Base-by-base conservation (phyloP, 1,140 invertebrate species). In the Nebria ingens region DNA sequence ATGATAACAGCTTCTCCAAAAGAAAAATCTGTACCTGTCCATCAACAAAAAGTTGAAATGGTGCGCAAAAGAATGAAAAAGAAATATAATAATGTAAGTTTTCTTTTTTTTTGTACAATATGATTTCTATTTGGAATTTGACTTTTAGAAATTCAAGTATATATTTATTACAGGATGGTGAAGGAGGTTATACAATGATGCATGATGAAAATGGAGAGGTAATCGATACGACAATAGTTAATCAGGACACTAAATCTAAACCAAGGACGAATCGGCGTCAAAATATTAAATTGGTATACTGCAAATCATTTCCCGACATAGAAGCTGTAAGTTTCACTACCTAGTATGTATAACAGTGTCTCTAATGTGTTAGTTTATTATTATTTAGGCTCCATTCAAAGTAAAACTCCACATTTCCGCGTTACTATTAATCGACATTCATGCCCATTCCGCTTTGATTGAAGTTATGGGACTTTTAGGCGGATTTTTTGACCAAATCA, bases 381-480 rank as follows among this genome's bases (percentile, higher is more conserved):
- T 52, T 34, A 67, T 68, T 22, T 59, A 85, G 82, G 77, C 82
- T 56, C 82, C 84, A 51, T 86, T 79, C 63, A 62, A 59, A 25
- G 74, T 86, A 2, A 71, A 72, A 21, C 62, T 87, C 38, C 65
- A 76, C 51, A 70, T 80, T 55, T 76, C 78, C 2, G 76, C 80
- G 0, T 68, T 87, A 45, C 64, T 85, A 3, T 66, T 78, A 2
- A 81, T 86, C 76, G 84, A 87, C 66, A 72, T 80, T 21, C 86
- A 88, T 71, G 74, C 83, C 51, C 84, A 87, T 67, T 73, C 78
- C 21, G 81, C 78, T 9, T 67, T 73, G 34, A 80, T 75, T 2
- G 86, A 88, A 72, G 83, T 88, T 19, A 86, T 86, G 76, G 86
- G 86, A 17, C 74, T 87, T 55, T 64, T 85, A 34, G 86, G 82